These are phyloP conservation scores for Stegodyphus dumicola DNA, from an alignment of 1,140 invertebrate genomes.

Conservation along the genomic window DNA sequence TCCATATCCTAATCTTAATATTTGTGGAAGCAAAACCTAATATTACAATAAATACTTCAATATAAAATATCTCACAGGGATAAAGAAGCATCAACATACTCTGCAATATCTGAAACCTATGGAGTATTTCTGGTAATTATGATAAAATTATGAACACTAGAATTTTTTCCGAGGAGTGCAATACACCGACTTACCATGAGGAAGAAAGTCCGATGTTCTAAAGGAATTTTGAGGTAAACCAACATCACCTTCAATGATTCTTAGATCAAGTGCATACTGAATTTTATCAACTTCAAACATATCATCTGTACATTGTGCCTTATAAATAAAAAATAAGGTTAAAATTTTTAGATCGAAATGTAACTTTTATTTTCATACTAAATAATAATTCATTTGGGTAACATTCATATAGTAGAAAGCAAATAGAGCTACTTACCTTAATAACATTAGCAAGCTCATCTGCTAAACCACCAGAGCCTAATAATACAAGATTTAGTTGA, in stretches of 20 bases:
- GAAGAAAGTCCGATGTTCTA: slow-evolving; percentile 80
- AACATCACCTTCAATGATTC: slow-evolving; percentile 87
- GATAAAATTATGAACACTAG: no score
- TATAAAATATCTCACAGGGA: no score
- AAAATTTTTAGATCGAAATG: not conserved
- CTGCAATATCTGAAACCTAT: no score
- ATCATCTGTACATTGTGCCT: slow-evolving; percentile 80
- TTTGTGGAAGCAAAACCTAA: no score
- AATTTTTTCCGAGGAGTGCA: no score
- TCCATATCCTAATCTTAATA: no score
- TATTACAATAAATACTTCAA: no score
- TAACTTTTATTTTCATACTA: not conserved
- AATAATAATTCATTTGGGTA: not conserved
- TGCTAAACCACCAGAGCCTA: slow-evolving; percentile 81
- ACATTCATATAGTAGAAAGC: not conserved
- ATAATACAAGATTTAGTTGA: slow-evolving; percentile 73
- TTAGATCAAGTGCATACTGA: slow-evolving; percentile 85
- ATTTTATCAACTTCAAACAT: slow-evolving; percentile 87
- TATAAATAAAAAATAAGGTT: slow-evolving; percentile 24
- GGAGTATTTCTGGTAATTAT: no score
- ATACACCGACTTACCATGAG: slow-evolving; percentile 74
- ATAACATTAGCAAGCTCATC: slow-evolving; percentile 84
- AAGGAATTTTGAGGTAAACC: slow-evolving; percentile 77
- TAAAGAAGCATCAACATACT: no score
- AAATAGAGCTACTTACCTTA: slow-evolving; percentile 69